Evolutionary conservation across 2,888 invertebrate genomes (phyloP).

Genomic region (Aspidiotus destructor): DNA sequence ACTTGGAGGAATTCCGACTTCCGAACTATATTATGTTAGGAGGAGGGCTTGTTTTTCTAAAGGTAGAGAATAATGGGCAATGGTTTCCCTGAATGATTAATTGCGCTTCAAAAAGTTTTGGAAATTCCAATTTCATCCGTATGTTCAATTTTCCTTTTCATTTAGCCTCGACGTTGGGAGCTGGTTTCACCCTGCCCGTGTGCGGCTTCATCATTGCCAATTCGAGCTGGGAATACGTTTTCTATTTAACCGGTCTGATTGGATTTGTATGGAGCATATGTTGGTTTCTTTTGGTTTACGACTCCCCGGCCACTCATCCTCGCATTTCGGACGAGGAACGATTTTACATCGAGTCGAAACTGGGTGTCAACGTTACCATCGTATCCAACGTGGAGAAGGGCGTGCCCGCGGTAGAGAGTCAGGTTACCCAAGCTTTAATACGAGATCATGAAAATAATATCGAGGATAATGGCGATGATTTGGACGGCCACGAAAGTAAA

Average conservation of each 20-base stretch:
- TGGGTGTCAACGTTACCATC: conserved; percentile 49
- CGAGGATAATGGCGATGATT: neutral
- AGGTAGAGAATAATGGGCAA: too few relatives aligned
- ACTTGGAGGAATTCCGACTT: too few relatives aligned
- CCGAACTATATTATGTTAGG: too few relatives aligned
- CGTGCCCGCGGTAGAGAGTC: conserved; percentile 12
- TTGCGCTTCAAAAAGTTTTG: too few relatives aligned
- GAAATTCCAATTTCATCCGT: too few relatives aligned
- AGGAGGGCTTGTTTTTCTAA: too few relatives aligned
- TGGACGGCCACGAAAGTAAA: neutral
- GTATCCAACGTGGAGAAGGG: neutral
- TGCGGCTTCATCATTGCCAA: conserved; percentile 49
- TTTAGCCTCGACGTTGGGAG: conserved; percentile 10
- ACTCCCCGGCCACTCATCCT: conserved; percentile 72
- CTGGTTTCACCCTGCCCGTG: conserved; percentile 10
- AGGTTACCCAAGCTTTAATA: conserved; percentile 1
- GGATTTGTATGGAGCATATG: conserved; percentile 58
- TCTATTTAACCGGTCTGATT: conserved; percentile 42
- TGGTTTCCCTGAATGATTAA: too few relatives aligned
- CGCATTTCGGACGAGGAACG: conserved; percentile 65
- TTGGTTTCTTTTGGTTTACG: conserved; percentile 72
- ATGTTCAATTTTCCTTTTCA: too few relatives aligned
- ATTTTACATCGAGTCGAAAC: conserved; percentile 43
- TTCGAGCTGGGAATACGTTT: conserved; percentile 80
- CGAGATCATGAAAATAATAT: conserved; percentile 7